Evolutionary conservation across 37 sponge, comb jelly and placozoan genomes (phyloP).

Genomic region (Amphimedon queenslandica): DNA sequence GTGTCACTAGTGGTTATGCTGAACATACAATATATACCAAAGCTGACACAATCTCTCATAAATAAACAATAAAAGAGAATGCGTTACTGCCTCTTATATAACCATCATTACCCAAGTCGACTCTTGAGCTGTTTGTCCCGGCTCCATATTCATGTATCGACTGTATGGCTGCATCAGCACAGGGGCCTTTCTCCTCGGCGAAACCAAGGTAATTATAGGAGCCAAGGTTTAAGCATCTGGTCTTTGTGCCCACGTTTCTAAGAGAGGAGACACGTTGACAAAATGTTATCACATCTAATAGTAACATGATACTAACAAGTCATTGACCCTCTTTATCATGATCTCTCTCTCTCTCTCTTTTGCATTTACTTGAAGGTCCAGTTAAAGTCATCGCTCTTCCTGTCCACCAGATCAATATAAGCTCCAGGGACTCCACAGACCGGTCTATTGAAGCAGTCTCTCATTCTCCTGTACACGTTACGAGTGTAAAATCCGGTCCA

Average conservation of each 20-base stretch:
- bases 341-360: neutral
- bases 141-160: conserved; percentile 71
- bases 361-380: conserved; percentile 78
- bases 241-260: conserved; percentile 58
- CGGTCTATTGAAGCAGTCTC: conserved; percentile 89
- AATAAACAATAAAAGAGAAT: too few species aligned
- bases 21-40: too few species aligned
- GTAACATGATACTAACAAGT: too few species aligned
- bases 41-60: too few species aligned
- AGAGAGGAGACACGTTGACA: neutral
- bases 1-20: too few species aligned
- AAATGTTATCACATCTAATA: neutral
- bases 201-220: conserved; percentile 99
- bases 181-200: conserved; percentile 85
- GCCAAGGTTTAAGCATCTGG: conserved; percentile 84
- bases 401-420: conserved; percentile 79
- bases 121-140: conserved; percentile 54
- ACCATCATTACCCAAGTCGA: conserved; percentile 79
- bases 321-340: neutral
- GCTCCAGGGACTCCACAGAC: conserved; percentile 80
- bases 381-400: conserved; percentile 78
- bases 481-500: conserved; percentile 82
- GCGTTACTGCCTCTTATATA: too few species aligned
- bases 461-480: conserved; percentile 70
- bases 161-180: conserved; percentile 71